Conservation (phyloP, 1,140 invertebrate genomes). For the Leptinotarsa defecta region DNA sequence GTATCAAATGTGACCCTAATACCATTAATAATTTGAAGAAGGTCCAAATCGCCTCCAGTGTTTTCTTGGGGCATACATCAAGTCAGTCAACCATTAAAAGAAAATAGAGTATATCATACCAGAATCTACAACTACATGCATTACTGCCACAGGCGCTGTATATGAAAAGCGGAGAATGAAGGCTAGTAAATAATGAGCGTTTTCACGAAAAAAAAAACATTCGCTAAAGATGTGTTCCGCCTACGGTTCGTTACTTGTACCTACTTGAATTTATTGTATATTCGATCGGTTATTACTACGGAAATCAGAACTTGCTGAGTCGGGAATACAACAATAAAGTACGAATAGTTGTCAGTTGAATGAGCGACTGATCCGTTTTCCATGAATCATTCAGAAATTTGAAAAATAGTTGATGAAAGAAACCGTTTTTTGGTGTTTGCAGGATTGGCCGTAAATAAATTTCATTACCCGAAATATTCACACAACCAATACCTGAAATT, state of each 20-base stretch:
- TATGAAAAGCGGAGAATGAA: neutral
- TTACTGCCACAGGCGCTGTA: neutral
- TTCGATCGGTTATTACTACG: neutral
- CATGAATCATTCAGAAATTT: too few species aligned
- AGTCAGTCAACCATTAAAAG: neutral
- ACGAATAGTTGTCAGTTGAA: neutral
- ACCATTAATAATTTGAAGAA: neutral
- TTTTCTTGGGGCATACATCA: neutral
- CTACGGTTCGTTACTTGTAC: constrained; percentile 19
- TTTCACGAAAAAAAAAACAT: neutral
- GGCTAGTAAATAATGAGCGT: neutral
- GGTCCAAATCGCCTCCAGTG: neutral
- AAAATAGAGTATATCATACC: neutral
- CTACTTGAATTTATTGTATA: neutral
- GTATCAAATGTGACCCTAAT: too few species aligned
- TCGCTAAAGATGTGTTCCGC: constrained; percentile 20
- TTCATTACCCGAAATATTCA: too few species aligned
- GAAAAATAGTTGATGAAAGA: too few species aligned
- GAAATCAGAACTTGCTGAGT: constrained; percentile 1
- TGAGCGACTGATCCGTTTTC: too few species aligned
- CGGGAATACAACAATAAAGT: neutral
- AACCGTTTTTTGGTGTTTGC: too few species aligned
- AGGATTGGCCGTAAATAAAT: too few species aligned
- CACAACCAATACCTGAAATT: too few species aligned
- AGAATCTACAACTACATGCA: neutral